Percentiles rank a stretch among this genome's conserved stretches.
phyloP scores from a whole-genome alignment of 2,113 vertebrate genomes.

The Gulo gulo region DNA sequence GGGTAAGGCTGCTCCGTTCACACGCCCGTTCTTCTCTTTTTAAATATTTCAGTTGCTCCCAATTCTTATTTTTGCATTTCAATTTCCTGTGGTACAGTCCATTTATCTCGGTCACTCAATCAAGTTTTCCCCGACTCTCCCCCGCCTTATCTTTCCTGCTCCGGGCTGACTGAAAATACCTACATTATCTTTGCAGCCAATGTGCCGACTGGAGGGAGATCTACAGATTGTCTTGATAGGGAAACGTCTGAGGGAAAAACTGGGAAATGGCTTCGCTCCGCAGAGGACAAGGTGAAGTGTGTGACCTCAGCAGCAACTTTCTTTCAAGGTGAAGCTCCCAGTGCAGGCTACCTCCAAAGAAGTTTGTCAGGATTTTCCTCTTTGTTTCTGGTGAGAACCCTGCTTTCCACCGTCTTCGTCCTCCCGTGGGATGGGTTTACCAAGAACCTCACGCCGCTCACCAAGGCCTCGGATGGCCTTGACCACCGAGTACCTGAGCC shows the following conservation, averaged over 20 bases:
- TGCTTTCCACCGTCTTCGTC: not conserved
- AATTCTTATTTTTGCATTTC: slow-evolving; percentile 85
- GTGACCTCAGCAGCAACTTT: not conserved
- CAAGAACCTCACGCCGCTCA: not conserved
- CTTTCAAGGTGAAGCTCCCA: slow-evolving; percentile 37
- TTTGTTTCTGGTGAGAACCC: not conserved
- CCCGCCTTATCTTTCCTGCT: slow-evolving; percentile 81
- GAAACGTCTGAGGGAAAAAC: slow-evolving; percentile 24
- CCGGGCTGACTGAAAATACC: slow-evolving; percentile 70
- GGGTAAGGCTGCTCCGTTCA: slow-evolving; percentile 61
- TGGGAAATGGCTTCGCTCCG: not conserved
- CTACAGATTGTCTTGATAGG: slow-evolving; percentile 53
- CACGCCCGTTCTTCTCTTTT: slow-evolving; percentile 73
- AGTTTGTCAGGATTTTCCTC: not conserved
- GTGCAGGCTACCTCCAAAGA: not conserved
- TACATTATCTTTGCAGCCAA: slow-evolving; percentile 74
- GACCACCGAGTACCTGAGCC: not conserved
- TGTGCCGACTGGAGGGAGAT: slow-evolving; percentile 57
- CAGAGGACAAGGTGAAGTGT: not conserved
- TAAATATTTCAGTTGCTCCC: slow-evolving; percentile 85
- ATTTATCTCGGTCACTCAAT: slow-evolving; percentile 86
- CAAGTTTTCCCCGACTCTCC: slow-evolving; percentile 70
- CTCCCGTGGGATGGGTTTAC: not conserved
- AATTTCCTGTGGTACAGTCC: slow-evolving; percentile 83
- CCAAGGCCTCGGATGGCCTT: not conserved